Evolutionary conservation across 2,113 vertebrate species (phyloP).

Genomic region (Nothobranchius furzeri): DNA sequence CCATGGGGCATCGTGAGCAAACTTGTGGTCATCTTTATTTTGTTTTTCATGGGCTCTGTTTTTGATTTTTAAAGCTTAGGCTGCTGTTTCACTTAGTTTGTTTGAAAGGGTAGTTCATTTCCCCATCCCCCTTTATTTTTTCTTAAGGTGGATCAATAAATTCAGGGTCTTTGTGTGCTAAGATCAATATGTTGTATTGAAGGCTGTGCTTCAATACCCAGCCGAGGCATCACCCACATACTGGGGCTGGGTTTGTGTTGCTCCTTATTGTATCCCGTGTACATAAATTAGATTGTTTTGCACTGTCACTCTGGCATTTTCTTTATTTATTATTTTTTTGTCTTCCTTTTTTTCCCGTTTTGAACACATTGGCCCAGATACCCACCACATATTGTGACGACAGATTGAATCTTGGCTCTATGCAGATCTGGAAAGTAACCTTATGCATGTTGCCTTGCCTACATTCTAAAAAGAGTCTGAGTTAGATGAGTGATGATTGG

Average conservation of each 20-base stretch:
- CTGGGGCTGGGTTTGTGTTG: slow-evolving; percentile 62
- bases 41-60: slow-evolving; percentile 18
- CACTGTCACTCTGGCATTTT: slow-evolving; percentile 16
- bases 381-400: slow-evolving; percentile 60
- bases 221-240: slow-evolving; percentile 62
- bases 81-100: slow-evolving; percentile 51
- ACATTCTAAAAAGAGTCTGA: slow-evolving; percentile 30
- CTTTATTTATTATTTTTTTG: too few relatives aligned
- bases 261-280: slow-evolving; percentile 75
- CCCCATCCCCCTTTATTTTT: slow-evolving; percentile 50
- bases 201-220: slow-evolving; percentile 79
- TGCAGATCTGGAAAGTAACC: slow-evolving; percentile 51
- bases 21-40: slow-evolving; percentile 25
- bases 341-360: slow-evolving; percentile 17
- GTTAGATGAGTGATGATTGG: background rate
- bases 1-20: slow-evolving; percentile 34
- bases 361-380: slow-evolving; percentile 66
- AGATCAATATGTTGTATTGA: slow-evolving; percentile 87
- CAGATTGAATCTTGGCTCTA: slow-evolving; percentile 66
- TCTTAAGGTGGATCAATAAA: slow-evolving; percentile 78
- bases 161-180: slow-evolving; percentile 82
- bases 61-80: slow-evolving; percentile 26
- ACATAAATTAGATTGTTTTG: slow-evolving; percentile 71
- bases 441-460: slow-evolving; percentile 45
- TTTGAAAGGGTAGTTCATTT: slow-evolving; percentile 38